These are phyloP conservation scores for Mico argentatus DNA, from an alignment of 2,797 vertebrate species.

Conservation along the genomic window DNA sequence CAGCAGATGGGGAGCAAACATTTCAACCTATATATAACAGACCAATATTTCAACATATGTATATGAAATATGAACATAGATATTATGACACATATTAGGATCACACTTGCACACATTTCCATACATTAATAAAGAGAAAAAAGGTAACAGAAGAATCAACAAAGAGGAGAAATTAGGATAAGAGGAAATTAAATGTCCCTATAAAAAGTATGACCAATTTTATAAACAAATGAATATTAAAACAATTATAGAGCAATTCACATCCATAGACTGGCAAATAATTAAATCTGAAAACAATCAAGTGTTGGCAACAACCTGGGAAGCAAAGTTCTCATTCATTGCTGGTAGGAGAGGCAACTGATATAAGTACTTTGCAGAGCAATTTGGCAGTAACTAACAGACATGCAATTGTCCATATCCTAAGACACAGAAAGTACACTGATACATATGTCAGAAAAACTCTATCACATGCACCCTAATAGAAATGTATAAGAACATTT, in stretches of 20 bases:
- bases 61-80: neutral
- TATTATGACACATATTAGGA: neutral
- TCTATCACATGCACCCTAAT: neutral
- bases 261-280: neutral
- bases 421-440: neutral
- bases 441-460: neutral
- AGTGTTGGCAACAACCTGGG: neutral
- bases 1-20: neutral
- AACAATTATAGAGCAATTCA: neutral
- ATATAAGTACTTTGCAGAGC: neutral
- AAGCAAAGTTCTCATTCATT: neutral
- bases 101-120: neutral
- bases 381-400: neutral
- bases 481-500: neutral
- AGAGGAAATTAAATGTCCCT: neutral
- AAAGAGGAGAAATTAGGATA: neutral
- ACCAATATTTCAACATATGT: neutral
- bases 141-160: neutral
- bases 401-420: neutral
- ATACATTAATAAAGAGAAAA: neutral
- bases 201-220: neutral
- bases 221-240: conserved; percentile 31
- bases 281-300: neutral
- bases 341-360: neutral
- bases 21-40: neutral